Evolutionary conservation across 2,888 invertebrate species (phyloP), one percentile per base, ranked within the genome.

Genomic region (Drosophila diplacantha): DNA sequence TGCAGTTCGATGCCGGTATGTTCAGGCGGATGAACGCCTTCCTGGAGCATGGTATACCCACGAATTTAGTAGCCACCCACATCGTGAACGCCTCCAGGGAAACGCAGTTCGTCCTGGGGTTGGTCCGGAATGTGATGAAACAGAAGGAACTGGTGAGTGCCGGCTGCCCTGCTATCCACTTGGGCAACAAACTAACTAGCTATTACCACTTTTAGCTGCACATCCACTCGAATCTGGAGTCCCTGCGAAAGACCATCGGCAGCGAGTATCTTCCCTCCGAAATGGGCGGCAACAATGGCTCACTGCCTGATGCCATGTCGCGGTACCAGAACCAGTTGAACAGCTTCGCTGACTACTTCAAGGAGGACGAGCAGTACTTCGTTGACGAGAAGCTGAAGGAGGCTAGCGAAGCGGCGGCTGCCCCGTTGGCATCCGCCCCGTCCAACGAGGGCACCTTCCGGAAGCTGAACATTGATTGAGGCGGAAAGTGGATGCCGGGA

Each of bases 281-380:
- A 80, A 92, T 92, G 78, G 93, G 93, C n/a, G 93, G 93, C 24
- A 88, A 89, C 4, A 91, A 90, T 69, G 89, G 90, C 69, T 87
- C 90, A 43, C 79, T 91, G 6, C 67, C 64, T n/a, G 84, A 85
- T 7, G 74, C 77, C 6, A 60, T 76, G 7, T 7, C 71, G n/a
- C 67, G 65, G 29, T 85, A 74, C 54, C 83, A 85, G 65, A 34
- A 68, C 9, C 74, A 76, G 29, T 47, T 87, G 16, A 50, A 47
- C 9, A 69, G 70, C 16, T 86, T 81, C 55, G 64, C 65, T 5
- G 12, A 54, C 4, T 87, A 85, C 59, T 87, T 87, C 47, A 65
- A 65, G 34, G 86, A 86, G 0, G 88, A 87, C 37, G 80, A 81
- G 22, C 74, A 75, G 2, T 85, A 71, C 24, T 76, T 74, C 1